Base-by-base conservation (phyloP, 2,888 invertebrate species). In the Candidula unifasciata region DNA sequence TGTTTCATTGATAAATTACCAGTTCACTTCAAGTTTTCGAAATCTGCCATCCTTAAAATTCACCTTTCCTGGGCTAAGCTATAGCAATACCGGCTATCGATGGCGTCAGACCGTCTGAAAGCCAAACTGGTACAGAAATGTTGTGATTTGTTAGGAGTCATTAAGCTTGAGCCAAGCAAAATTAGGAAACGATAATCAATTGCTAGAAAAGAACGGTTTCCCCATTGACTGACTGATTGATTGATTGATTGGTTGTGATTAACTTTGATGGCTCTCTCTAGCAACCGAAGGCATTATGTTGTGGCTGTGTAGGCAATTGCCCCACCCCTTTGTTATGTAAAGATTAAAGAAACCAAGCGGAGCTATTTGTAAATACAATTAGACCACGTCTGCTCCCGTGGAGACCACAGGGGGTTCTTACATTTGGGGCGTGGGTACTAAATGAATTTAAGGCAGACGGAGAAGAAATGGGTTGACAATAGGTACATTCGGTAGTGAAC, bases 351-450 rank as follows among this genome's bases (percentile, higher is more conserved):
- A 33, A 35, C 1, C 69, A 35, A 21, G 69, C 37, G 16, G 33
- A 37, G 35, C 21, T 69, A 69, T 69, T 21, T 69, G 69, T 69
- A 69, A 69, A 69, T 35, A 69, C 3, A 69, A 37, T 69, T 69
- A 69, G 35, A 24, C 69, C 8, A 18, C 44, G 44, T 44, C 44
- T 44, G 44, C 44, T 10, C 13, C 44, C 13, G 44, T 44, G 8
- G 44, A 44, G 44, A 44, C 6, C 6, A 44, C 2, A 44, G 44
- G 13, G n/a, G 44, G 44, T 44, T 44, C 44, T 44, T 44, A 44
- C 0, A 44, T 44, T 44, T 44, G 44, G 6, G 44, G 13, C 44
- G 13, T 44, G 44, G 44, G 44, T 44, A 44, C 8, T 6, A 13
- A 44, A 44, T 44, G 6, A 10, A 44, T 44, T 44, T 10, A 6